Base-by-base conservation (phyloP, 2,797 vertebrate genomes). In the Megaceryle alcyon region DNA sequence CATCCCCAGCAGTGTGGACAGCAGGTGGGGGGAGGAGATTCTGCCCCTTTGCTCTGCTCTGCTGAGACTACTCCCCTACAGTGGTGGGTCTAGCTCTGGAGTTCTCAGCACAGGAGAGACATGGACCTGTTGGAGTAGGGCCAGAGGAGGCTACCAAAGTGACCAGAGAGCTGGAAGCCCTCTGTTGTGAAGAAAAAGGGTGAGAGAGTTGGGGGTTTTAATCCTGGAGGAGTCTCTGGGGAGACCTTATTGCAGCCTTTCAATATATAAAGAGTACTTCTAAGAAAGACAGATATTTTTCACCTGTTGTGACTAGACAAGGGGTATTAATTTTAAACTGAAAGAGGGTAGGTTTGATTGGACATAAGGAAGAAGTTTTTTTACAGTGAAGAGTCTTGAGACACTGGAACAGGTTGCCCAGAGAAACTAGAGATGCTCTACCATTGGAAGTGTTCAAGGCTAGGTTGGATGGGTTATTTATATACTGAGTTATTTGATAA, bases 41-140 rank as follows among this genome's bases (percentile, higher is more conserved):
- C 25, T 56, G 2, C 29, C 17, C 23, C 13, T 82, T 29, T 29
- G 0, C 25, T 25, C 9, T 0, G 0, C 37, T 63, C 57, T 60
- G 2, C 22, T 10, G 63, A 60, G 9, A 18, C 15, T 16, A 10
- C 28, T 43, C 10, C 22, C 35, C 43, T 9, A 9, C 4, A 37
- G 31, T 28, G 2, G 33, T 43, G 31, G 7, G 3, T 48, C 44
- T 76, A 26, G 59, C 5, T 66, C 53, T 48, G 51, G 44, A 5
- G n/a, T 26, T 31, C 10, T 19, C 65, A 59, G 23, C 9, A 29
- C 23, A 53, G 43, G 23, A 65, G 3, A 33, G 28, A 46, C 39
- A 33, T 7, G 11, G 51, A 72, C 28, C 14, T 26, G 7, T 39
- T 46, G 20, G 25, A 37, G 19, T 12, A n/a, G 31, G 35, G 31